Evolutionary conservation across 2,888 invertebrate species (phyloP).

Genomic region (Nesidiocoris tenuis): DNA sequence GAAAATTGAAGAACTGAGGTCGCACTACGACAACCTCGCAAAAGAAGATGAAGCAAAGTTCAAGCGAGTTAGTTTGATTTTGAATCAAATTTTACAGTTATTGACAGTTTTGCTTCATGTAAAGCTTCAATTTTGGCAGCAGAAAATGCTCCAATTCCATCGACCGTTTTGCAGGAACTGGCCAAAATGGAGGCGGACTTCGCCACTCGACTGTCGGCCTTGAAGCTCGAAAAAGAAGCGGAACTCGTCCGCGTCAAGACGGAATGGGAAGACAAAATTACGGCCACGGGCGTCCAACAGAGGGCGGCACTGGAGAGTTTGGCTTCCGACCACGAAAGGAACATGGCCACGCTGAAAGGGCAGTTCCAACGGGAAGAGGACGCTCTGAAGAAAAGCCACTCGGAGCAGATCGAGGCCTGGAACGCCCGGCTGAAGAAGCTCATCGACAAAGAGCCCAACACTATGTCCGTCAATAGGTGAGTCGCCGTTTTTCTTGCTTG

Average conservation of each 20-base stretch:
- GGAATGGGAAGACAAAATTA: constrained; percentile 47
- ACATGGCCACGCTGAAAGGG: constrained; percentile 57
- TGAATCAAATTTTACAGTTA: constrained; percentile 2
- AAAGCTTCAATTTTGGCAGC: too few relatives aligned
- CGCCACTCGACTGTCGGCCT: constrained; percentile 21
- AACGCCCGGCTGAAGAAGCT: constrained; percentile 52
- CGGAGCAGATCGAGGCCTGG: constrained; percentile 62
- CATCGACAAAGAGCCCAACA: constrained; percentile 56
- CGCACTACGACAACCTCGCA: constrained; percentile 58
- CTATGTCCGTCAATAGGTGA: constrained; percentile 39
- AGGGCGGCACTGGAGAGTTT: constrained; percentile 51
- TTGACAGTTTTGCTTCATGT: too few relatives aligned
- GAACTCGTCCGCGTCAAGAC: constrained; percentile 44
- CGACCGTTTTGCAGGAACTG: constrained; percentile 39
- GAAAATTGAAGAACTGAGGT: constrained; percentile 57
- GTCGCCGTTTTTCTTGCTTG: too few relatives aligned
- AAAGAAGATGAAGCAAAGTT: constrained; percentile 53
- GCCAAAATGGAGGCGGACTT: constrained; percentile 43
- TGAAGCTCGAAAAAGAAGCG: constrained; percentile 46
- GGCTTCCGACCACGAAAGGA: constrained; percentile 60
- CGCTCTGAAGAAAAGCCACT: constrained; percentile 57
- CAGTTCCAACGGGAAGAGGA: constrained; percentile 53
- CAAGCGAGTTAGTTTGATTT: constrained; percentile 45
- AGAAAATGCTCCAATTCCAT: too few relatives aligned
- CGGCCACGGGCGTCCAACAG: constrained; percentile 43